These are phyloP conservation scores for Neodon shergylaensis DNA, from an alignment of 2,113 vertebrate genomes.

Conservation along the genomic window DNA sequence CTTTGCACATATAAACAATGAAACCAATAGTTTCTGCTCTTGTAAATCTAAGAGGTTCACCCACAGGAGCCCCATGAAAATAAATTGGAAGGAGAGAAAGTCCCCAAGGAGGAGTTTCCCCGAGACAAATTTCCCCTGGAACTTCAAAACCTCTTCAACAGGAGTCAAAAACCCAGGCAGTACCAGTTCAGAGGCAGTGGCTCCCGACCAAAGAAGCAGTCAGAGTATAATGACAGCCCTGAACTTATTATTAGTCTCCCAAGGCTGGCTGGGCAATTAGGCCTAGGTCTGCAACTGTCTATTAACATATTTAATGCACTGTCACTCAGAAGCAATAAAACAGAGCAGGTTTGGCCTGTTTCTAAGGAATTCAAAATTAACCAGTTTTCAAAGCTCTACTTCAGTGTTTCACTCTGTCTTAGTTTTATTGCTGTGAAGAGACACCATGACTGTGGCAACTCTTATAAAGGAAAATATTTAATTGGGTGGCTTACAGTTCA, in stretches of 20 bases:
- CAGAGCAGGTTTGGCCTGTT: background rate
- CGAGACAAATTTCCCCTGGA: background rate
- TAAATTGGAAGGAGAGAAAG: conserved; percentile 2
- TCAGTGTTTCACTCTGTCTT: background rate
- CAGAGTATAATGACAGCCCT: background rate
- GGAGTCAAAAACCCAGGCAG: background rate
- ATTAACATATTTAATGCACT: conserved; percentile 57
- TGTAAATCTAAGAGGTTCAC: background rate
- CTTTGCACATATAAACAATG: background rate
- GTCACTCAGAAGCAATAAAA: conserved; percentile 43
- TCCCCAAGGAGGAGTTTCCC: background rate
- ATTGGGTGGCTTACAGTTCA: background rate
- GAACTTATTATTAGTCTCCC: conserved; percentile 51
- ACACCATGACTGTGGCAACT: background rate
- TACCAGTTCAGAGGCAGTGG: background rate
- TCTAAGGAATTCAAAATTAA: conserved; percentile 49
- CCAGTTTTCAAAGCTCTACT: conserved; percentile 34
- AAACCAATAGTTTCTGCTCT: background rate
- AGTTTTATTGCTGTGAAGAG: background rate
- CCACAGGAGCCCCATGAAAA: background rate
- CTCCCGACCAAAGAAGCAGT: background rate
- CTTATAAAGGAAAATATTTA: background rate
- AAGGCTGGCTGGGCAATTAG: conserved; percentile 47
- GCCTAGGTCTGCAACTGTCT: conserved; percentile 20
- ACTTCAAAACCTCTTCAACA: conserved; percentile 37